Evolutionary conservation across 2,888 invertebrate species (phyloP).

Genomic region (Ditylenchus weischeri): DNA sequence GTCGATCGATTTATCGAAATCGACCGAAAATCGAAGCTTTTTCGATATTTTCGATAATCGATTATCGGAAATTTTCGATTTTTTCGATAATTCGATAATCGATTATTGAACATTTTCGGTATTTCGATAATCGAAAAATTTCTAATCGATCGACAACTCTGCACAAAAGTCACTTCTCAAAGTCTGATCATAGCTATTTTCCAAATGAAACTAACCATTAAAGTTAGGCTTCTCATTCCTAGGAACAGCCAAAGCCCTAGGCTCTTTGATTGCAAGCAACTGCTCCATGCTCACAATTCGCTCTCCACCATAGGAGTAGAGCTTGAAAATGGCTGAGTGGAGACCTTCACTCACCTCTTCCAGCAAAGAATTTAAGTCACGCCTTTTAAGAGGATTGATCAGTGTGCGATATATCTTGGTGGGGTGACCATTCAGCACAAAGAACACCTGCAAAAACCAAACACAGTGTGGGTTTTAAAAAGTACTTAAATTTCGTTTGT

Average conservation of each 20-base stretch:
- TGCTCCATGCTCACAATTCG: conserved; percentile 40
- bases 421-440: conserved; percentile 52
- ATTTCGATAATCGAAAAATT: no score
- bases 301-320: conserved; percentile 48
- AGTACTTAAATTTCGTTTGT: no score
- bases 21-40: no score
- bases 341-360: conserved; percentile 47
- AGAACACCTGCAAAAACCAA: conserved; percentile 46
- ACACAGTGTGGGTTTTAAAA: no score
- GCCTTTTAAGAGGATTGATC: conserved; percentile 43
- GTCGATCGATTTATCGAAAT: no score
- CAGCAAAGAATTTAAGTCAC: conserved; percentile 44
- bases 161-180: no score
- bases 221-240: conserved; percentile 44
- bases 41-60: no score
- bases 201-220: conserved; percentile 12
- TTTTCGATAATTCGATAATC: no score
- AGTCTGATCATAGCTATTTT: no score
- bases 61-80: no score
- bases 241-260: conserved; percentile 50
- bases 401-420: conserved; percentile 43
- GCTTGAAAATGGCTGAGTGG: conserved; percentile 43
- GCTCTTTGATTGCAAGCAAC: conserved; percentile 39
- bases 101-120: no score
- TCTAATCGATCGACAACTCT: no score